Conservation (phyloP, 2,888 invertebrate species). For the Phragmatobia fuliginosa region DNA sequence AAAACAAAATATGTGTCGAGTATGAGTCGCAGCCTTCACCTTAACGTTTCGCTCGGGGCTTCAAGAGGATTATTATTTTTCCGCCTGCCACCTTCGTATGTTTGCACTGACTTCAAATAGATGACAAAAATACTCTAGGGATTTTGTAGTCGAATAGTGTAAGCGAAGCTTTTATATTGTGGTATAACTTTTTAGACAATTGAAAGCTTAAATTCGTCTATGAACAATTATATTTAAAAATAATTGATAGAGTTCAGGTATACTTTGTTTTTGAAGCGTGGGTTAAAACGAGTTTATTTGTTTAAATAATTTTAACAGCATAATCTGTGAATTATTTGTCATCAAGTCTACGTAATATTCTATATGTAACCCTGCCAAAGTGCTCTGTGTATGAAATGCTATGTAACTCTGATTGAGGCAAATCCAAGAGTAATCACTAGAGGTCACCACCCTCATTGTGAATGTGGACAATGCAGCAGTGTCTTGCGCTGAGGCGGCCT, state of each 20-base stretch:
- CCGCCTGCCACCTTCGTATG: slow-evolving; percentile 2
- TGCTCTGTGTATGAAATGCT: too few species aligned
- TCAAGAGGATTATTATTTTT: slow-evolving; percentile 12
- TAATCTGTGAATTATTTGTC: neutral
- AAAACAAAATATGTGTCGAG: slow-evolving; percentile 17
- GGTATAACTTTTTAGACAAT: neutral
- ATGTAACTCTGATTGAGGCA: too few species aligned
- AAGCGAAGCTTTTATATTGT: neutral
- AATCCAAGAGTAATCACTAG: too few species aligned
- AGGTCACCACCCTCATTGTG: too few species aligned
- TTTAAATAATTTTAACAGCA: neutral
- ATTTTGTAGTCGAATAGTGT: neutral
- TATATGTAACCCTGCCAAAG: too few species aligned
- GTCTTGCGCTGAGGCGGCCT: too few species aligned
- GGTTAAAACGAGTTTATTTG: neutral
- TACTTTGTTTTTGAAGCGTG: neutral
- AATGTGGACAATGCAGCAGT: too few species aligned
- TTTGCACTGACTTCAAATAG: slow-evolving; percentile 2
- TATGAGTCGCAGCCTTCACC: slow-evolving; percentile 9
- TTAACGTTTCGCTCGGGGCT: slow-evolving; percentile 5
- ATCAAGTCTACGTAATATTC: too few species aligned
- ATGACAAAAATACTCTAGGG: neutral
- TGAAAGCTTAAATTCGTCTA: neutral
- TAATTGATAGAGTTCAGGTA: neutral
- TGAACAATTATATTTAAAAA: neutral